phyloP scores from a whole-genome alignment of 2,888 invertebrate genomes.

The Ectemnius cavifrons region DNA sequence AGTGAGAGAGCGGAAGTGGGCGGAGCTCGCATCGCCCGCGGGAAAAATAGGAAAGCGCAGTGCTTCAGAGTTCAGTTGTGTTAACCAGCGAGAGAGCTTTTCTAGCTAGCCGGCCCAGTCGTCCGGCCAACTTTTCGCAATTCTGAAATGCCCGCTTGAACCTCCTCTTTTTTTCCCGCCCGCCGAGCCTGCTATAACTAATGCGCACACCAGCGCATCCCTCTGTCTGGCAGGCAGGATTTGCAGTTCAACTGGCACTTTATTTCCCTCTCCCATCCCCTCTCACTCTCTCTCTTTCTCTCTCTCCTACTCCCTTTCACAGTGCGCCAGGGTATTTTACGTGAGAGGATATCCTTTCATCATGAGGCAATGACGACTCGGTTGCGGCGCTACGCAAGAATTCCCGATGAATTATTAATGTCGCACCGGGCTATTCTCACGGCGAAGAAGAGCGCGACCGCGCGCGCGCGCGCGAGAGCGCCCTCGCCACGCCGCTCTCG shows the following conservation, averaged over 20 bases:
- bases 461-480: too few relatives aligned
- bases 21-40: slow-evolving; percentile 43
- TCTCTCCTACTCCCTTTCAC: slow-evolving; percentile 3
- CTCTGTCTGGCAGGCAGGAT: slow-evolving; percentile 16
- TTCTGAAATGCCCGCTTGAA: slow-evolving; percentile 9
- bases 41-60: slow-evolving; percentile 58
- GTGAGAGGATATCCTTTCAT: slow-evolving; percentile 21
- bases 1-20: slow-evolving; percentile 43
- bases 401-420: slow-evolving; percentile 6
- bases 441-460: too few relatives aligned
- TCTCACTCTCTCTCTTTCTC: slow-evolving; percentile 11
- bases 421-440: not conserved
- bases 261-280: not conserved
- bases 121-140: slow-evolving; percentile 7
- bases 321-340: slow-evolving; percentile 50
- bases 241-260: slow-evolving; percentile 10
- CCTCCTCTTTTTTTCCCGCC: not conserved
- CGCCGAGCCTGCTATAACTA: slow-evolving; percentile 58
- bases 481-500: not conserved
- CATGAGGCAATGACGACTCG: slow-evolving; percentile 1
- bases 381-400: not conserved
- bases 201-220: slow-evolving; percentile 47
- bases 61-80: slow-evolving; percentile 56
- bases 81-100: slow-evolving; percentile 46
- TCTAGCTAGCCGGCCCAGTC: not conserved